Conservation (phyloP, 2,113 vertebrate species). For the Rallus limicola region DNA sequence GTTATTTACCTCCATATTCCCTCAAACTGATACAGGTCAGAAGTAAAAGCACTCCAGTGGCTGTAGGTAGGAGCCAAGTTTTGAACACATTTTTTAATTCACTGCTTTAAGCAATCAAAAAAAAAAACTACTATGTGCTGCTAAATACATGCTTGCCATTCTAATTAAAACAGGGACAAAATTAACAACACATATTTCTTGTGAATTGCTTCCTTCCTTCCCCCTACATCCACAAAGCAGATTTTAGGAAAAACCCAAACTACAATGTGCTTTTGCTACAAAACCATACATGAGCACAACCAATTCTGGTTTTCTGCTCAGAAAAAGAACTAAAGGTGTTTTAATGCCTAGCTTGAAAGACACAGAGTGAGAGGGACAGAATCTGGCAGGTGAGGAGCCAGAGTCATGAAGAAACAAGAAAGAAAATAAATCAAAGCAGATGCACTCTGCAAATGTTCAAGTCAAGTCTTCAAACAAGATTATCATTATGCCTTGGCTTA, state of each 20-base stretch:
- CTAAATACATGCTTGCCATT: neutral
- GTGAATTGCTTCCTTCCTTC: neutral
- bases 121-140: neutral
- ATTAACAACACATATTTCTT: neutral
- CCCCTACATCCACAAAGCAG: neutral
- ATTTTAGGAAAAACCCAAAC: neutral
- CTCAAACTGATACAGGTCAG: neutral
- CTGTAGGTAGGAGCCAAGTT: neutral
- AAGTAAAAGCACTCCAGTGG: neutral
- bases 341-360: neutral
- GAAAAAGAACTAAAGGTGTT: neutral
- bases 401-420: neutral
- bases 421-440: conserved; percentile 4
- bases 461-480: neutral
- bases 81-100: neutral
- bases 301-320: neutral
- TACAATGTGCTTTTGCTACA: neutral
- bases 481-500: neutral
- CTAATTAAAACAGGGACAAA: neutral
- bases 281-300: neutral
- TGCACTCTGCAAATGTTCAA: neutral
- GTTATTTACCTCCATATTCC: neutral
- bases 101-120: neutral
- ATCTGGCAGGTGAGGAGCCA: neutral
- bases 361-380: neutral